Conservation (phyloP, 1,140 invertebrate species). For the Aphaenogaster ashmeadi region DNA sequence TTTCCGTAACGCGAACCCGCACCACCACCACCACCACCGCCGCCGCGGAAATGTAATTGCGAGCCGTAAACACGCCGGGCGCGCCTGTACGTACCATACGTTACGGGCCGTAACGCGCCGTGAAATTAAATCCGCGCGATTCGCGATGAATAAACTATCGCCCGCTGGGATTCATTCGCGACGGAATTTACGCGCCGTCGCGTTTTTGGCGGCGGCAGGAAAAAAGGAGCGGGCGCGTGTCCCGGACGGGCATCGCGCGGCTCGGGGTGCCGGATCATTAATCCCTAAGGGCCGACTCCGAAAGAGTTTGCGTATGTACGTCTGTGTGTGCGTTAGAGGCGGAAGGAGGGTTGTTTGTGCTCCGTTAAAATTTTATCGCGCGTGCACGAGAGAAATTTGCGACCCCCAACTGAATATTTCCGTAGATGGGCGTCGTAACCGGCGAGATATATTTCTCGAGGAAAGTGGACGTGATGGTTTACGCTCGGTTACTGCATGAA, state of each 20-base stretch:
- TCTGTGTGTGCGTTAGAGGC: too few species aligned
- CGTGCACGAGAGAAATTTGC: slow-evolving; percentile 39
- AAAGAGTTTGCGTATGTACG: not conserved
- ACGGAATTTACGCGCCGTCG: slow-evolving; percentile 53
- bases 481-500: slow-evolving; percentile 26
- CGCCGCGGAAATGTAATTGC: slow-evolving; percentile 73
- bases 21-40: not conserved
- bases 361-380: slow-evolving; percentile 55
- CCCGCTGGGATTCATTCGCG: slow-evolving; percentile 61
- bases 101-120: slow-evolving; percentile 65
- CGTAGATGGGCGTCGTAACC: slow-evolving; percentile 19
- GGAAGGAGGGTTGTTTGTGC: slow-evolving; percentile 24
- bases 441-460: slow-evolving; percentile 46
- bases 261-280: slow-evolving; percentile 52
- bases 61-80: slow-evolving; percentile 67
- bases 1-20: slow-evolving; percentile 26
- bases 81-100: not conserved
- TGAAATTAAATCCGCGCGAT: slow-evolving; percentile 77
- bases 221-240: not conserved
- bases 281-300: slow-evolving; percentile 29
- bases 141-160: slow-evolving; percentile 77
- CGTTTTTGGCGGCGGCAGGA: slow-evolving; percentile 33
- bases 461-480: slow-evolving; percentile 48
- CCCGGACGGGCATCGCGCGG: slow-evolving; percentile 26
- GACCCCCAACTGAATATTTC: slow-evolving; percentile 30